These are phyloP conservation scores for Melanotaenia nigrans DNA, from an alignment of 2,797 vertebrate genomes.

Conservation along the genomic window DNA sequence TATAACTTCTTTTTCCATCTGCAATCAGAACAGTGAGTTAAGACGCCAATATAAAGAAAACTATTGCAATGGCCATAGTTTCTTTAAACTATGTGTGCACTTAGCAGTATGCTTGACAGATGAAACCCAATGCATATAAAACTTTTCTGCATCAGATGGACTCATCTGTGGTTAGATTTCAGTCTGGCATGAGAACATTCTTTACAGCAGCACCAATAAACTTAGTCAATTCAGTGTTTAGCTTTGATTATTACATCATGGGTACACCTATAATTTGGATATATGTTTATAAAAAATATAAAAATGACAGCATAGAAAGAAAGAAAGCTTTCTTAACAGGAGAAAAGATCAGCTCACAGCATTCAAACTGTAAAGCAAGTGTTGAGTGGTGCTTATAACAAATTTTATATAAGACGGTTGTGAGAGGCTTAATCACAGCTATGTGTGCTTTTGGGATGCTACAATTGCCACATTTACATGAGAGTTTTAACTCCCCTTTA, in stretches of 20 bases:
- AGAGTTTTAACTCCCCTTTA: too few relatives aligned
- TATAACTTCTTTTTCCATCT: not conserved
- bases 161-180: conserved; percentile 26
- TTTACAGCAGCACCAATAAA: conserved; percentile 24
- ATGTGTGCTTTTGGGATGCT: not conserved
- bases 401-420: conserved; percentile 13
- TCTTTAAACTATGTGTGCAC: conserved; percentile 26
- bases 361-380: conserved; percentile 17
- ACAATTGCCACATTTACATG: not conserved
- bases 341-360: conserved; percentile 7
- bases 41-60: not conserved
- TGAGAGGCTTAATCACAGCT: conserved; percentile 7
- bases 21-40: not conserved
- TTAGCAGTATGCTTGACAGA: conserved; percentile 23
- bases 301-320: not conserved
- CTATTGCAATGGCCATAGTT: not conserved
- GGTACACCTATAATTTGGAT: not conserved
- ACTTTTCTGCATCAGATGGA: conserved; percentile 40
- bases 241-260: not conserved
- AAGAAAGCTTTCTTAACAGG: not conserved
- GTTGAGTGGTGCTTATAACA: not conserved
- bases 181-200: conserved; percentile 41
- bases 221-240: not conserved
- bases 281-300: not conserved
- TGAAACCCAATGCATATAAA: conserved; percentile 40